Evolutionary conservation across 2,113 vertebrate species (phyloP), one percentile per base, ranked within the genome.

Genomic region (Carassius auratus): DNA sequence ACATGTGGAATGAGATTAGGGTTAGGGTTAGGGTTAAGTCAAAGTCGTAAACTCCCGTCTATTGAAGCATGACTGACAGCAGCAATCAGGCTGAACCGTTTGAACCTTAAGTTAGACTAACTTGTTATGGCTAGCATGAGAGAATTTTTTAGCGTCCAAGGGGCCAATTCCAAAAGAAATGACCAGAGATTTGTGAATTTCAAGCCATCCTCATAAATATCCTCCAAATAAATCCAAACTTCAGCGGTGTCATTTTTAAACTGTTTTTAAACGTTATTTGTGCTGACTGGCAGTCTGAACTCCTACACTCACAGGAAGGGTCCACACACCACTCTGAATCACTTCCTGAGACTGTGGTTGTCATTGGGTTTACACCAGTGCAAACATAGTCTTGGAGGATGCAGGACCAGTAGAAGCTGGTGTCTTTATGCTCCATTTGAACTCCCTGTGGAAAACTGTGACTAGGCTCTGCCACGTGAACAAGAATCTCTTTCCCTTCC

Each of bases 221-320:
- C 73, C 30, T 73, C 12, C 17, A 62, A 64, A 57, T 36, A 68
- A n/a, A 36, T 76, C 62, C 19, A 62, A 64, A 75, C 55, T 61
- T 26, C 26, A 57, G 8, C 26, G 0, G 33, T 30, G n/a, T 33
- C 38, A 33, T 74, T 64, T 81, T 69, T 61, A 50, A 48, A 52
- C 73, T 14, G 21, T 14, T 21, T 71, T 83, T 57, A 73, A 84
- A 83, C 3, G 2, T 50, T 14, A 59, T 78, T 78, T 78, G 73
- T 55, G 77, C 64, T 59, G 55, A 71, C 30, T 36, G 13, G 50
- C 64, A 61, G 55, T 64, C 66, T 73, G 76, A 48, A 80, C 76
- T 80, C 84, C 62, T 73, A 71, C 76, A 80, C 62, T 17, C 19
- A 9, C 84, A 76, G 77, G 76, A 85, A 71, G 68, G 68, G 66